These are phyloP conservation scores for Euzophera pinguis DNA, from an alignment of 2,888 invertebrate genomes.

Conservation along the genomic window DNA sequence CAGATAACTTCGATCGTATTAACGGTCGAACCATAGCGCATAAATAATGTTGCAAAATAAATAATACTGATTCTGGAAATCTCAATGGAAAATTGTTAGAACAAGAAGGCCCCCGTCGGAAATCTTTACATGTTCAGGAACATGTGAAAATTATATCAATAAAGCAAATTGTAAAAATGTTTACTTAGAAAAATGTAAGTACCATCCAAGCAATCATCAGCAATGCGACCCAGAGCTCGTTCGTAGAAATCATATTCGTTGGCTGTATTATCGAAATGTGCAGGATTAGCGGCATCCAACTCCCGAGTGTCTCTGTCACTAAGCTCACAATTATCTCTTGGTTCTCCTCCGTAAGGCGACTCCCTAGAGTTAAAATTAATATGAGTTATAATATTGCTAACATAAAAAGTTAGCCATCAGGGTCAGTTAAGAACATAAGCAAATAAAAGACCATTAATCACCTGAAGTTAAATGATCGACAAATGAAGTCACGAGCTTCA, in stretches of 20 bases:
- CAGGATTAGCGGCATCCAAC: slow-evolving; percentile 90
- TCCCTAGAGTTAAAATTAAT: slow-evolving; percentile 54
- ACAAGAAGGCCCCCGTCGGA: slow-evolving; percentile 17
- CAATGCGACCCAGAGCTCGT: slow-evolving; percentile 85
- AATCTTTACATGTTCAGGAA: too few relatives aligned
- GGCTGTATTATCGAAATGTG: slow-evolving; percentile 89
- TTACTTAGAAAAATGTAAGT: slow-evolving; percentile 31
- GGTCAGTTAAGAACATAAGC: neutral
- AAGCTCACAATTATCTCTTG: slow-evolving; percentile 91
- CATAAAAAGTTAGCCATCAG: too few relatives aligned
- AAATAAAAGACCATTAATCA: slow-evolving; percentile 37
- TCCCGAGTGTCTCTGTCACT: slow-evolving; percentile 92
- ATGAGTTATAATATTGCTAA: too few relatives aligned
- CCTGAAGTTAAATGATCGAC: slow-evolving; percentile 93
- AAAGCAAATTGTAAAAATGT: too few relatives aligned
- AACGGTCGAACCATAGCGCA: too few relatives aligned
- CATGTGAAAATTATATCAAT: too few relatives aligned
- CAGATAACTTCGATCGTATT: too few relatives aligned
- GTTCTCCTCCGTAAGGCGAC: slow-evolving; percentile 81
- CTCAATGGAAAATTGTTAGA: slow-evolving; percentile 2
- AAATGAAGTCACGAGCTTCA: slow-evolving; percentile 89
- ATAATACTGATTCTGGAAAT: too few relatives aligned
- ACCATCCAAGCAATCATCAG: slow-evolving; percentile 93
- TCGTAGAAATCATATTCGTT: slow-evolving; percentile 92
- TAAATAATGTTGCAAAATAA: too few relatives aligned